Evolutionary conservation across 2,113 vertebrate species (phyloP).

Genomic region (Perca fluviatilis): DNA sequence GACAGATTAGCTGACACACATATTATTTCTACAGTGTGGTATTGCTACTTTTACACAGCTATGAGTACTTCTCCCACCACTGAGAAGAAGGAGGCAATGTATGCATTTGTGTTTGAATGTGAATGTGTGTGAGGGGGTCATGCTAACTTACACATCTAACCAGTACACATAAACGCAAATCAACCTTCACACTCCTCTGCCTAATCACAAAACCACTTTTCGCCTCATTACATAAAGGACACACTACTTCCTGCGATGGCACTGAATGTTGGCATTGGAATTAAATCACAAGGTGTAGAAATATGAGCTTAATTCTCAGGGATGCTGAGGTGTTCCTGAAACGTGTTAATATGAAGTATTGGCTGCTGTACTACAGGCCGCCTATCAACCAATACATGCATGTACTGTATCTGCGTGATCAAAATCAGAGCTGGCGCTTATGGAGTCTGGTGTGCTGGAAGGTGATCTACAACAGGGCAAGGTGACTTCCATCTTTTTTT

Average conservation of each 20-base stretch:
- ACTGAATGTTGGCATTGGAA: neutral
- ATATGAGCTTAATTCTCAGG: neutral
- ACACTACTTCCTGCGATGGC: neutral
- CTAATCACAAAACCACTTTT: neutral
- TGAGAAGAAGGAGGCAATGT: neutral
- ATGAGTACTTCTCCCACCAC: neutral
- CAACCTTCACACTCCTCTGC: conserved; percentile 54
- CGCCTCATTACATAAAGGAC: neutral
- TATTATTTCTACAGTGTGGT: neutral
- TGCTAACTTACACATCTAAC: conserved; percentile 60
- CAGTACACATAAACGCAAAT: conserved; percentile 57
- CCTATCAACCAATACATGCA: neutral
- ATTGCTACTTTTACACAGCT: neutral
- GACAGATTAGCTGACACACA: too few species aligned
- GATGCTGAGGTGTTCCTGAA: neutral
- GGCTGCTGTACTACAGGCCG: neutral
- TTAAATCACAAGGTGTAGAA: neutral
- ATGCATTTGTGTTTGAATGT: neutral
- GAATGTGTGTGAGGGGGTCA: neutral
- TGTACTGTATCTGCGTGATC: neutral
- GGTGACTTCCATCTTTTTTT: conserved; percentile 46
- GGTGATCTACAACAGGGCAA: conserved; percentile 24
- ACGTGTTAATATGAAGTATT: conserved; percentile 8
- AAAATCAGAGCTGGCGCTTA: neutral
- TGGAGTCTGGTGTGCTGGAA: neutral